These are phyloP conservation scores for Carterocephalus palaemon DNA, from an alignment of 2,888 invertebrate species.

Conservation along the genomic window DNA sequence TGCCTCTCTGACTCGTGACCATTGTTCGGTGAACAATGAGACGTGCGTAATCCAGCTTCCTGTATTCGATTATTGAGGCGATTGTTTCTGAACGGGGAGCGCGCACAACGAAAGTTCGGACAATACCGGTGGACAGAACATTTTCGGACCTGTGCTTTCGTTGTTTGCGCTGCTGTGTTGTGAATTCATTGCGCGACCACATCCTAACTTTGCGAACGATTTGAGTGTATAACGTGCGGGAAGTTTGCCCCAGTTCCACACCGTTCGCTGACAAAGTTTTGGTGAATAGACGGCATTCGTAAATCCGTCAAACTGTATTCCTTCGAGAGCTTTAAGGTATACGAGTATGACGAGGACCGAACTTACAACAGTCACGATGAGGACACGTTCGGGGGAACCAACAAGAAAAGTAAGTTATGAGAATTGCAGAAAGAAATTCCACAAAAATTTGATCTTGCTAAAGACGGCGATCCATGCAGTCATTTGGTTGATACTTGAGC, in stretches of 20 bases:
- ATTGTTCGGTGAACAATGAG: slow-evolving; percentile 61
- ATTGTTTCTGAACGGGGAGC: slow-evolving; percentile 49
- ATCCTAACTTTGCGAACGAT: background rate
- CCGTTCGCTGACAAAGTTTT: slow-evolving; percentile 18
- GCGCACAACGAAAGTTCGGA: slow-evolving; percentile 42
- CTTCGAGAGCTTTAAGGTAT: slow-evolving; percentile 75
- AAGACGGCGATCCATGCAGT: too few species aligned
- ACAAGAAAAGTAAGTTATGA: slow-evolving; percentile 60
- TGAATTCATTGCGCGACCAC: slow-evolving; percentile 12
- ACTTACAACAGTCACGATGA: slow-evolving; percentile 61
- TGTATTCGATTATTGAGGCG: slow-evolving; percentile 47
- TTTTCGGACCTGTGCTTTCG: slow-evolving; percentile 29
- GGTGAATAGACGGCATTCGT: slow-evolving; percentile 33
- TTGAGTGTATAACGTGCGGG: background rate
- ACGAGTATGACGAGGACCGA: slow-evolving; percentile 71
- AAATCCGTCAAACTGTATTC: slow-evolving; percentile 76
- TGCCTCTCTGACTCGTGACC: slow-evolving; percentile 28
- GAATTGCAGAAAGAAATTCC: slow-evolving; percentile 4
- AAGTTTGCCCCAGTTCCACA: background rate
- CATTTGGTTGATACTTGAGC: too few species aligned
- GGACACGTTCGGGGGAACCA: slow-evolving; percentile 59
- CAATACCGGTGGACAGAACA: slow-evolving; percentile 30
- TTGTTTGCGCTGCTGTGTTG: slow-evolving; percentile 11
- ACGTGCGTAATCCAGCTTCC: slow-evolving; percentile 58
- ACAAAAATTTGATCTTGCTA: too few species aligned